phyloP scores from a whole-genome alignment of 2,888 invertebrate genomes.

The Electrophaes corylata region DNA sequence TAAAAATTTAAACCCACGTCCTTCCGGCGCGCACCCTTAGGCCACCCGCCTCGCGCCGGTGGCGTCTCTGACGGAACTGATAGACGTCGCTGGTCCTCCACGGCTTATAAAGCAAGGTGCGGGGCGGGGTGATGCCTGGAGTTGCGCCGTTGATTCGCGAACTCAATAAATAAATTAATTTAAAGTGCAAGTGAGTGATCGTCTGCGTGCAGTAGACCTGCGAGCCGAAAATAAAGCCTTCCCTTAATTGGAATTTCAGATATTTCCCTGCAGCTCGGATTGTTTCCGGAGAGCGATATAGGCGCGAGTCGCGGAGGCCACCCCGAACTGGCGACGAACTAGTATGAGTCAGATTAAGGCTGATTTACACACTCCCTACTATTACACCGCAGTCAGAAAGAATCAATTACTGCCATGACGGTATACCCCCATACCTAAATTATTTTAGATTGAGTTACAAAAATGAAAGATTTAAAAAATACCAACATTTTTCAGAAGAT shows the following conservation, averaged over 20 bases:
- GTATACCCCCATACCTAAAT: constrained; percentile 14
- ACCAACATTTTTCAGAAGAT: neutral
- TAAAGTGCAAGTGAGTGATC: constrained; percentile 85
- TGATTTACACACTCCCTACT: constrained; percentile 53
- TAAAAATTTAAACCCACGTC: constrained; percentile 70
- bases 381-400: constrained; percentile 44
- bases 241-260: constrained; percentile 78
- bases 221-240: constrained; percentile 70
- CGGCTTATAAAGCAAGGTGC: constrained; percentile 72
- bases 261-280: constrained; percentile 59
- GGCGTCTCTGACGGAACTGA: constrained; percentile 77
- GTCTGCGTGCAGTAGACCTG: constrained; percentile 72
- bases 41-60: constrained; percentile 65
- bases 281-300: constrained; percentile 60
- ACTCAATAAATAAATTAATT: constrained; percentile 85
- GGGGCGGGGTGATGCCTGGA: constrained; percentile 77
- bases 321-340: constrained; percentile 40
- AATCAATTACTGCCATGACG: constrained; percentile 41
- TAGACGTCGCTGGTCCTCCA: constrained; percentile 69
- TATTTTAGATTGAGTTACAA: constrained; percentile 1
- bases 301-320: constrained; percentile 49
- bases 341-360: constrained; percentile 49
- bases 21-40: constrained; percentile 66
- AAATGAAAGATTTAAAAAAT: neutral
- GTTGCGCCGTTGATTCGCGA: constrained; percentile 83